Evolutionary conservation across 2,113 vertebrate species (phyloP), one percentile per base, ranked within the genome.

Genomic region (Apodemus speciosus): DNA sequence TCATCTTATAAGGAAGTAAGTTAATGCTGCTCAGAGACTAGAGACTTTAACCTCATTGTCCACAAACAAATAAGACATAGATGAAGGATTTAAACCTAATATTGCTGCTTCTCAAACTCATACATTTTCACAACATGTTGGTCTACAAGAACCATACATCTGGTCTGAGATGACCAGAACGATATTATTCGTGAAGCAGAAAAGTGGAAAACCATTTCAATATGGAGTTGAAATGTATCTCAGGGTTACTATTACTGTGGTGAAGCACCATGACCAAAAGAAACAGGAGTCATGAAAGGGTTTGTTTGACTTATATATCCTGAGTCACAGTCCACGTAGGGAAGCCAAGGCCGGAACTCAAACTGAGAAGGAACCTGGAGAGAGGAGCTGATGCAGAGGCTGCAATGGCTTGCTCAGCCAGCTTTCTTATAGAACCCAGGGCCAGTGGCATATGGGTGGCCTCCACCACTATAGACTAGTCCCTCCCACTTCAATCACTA

Each of bases 1-100:
- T 86, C 58, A 30, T 32, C 62, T 81, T 64, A 58, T 60, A 11
- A 1, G 23, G 71, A 88, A 83, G 53, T 38, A 84, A 81, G 30
- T 32, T 90, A 73, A 77, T 43, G 72, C 51, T 43, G 72, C 51
- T 0, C 38, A 20, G 15, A 94, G n/a, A 90, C 4, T 58, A 25
- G 20, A 94, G 40, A 90, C 2, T 16, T 93, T 91, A 73, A 87
- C n/a, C 91, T 81, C 90, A 81, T 86, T 95, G 35, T 8, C 20
- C 16, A 79, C 62, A 53, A 35, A 95, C 25, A 83, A 68, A 3
- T 25, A 88, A 77, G 14, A 53, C 27, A 66, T 85, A 1, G 25
- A 85, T 90, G 38, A 88, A n/a, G 35, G 35, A 72, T 91, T 93
- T 88, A 85, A 89, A 46, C 2, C 13, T 60, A 76, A 68, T 88